Base-by-base conservation (phyloP, 2,888 invertebrate species). In the Euclidia mi region DNA sequence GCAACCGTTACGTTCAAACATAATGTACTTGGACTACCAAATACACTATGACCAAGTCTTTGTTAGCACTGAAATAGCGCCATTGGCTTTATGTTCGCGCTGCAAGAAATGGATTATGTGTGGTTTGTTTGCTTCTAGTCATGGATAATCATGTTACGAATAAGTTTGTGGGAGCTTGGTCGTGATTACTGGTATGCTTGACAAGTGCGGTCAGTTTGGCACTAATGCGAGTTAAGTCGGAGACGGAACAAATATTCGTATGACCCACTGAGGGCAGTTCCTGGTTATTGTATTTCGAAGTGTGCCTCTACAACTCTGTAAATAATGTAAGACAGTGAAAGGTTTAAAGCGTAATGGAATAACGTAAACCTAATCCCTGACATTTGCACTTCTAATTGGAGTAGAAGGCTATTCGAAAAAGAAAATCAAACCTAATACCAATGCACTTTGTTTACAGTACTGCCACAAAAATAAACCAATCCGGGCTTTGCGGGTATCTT, bases 1-100 rank as follows among this genome's bases (percentile, higher is more conserved):
- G 80, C 65, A 66, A 66, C 56, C 60, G 53, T 62, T 65, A 44
- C 50, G 43, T 57, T 65, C 52, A 55, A 61, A 64, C 61, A 57
- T 47, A 47, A 47, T 57, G 52, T 42, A 73, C 57, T 60, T 60
- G 56, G 56, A 60, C 56, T 66, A 46, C 61, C 56, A 63, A 65
- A 61, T 59, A 32, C 40, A 48, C 32, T 25, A n/a, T n/a, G n/a
- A n/a, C n/a, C n/a, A 45, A 35, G 34, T 12, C 20, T 45, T 47
- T 29, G 29, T 28, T n/a, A 29, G 46, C 20, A 42, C 25, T 25
- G 28, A 50, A 49, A 49, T 49, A 49, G 41, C 25, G 6, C 15
- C 17, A 41, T 0, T 25, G 9, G 11, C 10, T 34, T 41, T 34
- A 20, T 15, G 17, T 18, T 20, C 15, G 12, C 1, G 9, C 3